These are phyloP conservation scores for Isichthys henryi DNA, from an alignment of 2,113 vertebrate genomes.

Conservation along the genomic window DNA sequence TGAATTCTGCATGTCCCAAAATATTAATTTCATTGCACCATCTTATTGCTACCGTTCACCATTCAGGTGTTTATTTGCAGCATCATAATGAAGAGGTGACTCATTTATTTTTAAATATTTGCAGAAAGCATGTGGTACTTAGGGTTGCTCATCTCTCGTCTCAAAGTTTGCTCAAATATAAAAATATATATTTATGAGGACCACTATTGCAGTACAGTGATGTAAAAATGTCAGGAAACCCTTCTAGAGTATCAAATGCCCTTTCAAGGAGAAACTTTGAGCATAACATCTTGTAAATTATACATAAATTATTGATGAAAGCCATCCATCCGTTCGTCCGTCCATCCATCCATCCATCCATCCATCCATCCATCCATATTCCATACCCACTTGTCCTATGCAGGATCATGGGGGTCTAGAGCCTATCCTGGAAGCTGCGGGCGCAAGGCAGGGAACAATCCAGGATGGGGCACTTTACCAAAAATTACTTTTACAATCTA, in stretches of 20 bases:
- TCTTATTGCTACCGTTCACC: not conserved
- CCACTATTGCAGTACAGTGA: not conserved
- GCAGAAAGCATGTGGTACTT: not conserved
- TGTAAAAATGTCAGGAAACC: not conserved
- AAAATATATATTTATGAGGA: not conserved
- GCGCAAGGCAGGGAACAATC: not conserved
- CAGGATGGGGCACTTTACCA: not conserved
- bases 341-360: not conserved
- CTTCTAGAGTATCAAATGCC: not conserved
- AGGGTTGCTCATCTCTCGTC: not conserved
- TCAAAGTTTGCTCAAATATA: not conserved
- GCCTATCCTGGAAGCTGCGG: not conserved
- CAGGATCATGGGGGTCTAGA: not conserved
- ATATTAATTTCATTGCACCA: not conserved
- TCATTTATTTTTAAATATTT: not conserved
- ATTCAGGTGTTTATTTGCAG: not conserved
- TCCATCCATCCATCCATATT: not conserved
- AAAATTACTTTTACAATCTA: not conserved
- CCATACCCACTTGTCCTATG: not conserved
- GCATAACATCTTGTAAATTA: not conserved
- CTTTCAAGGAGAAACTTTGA: not conserved
- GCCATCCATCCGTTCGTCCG: too few relatives aligned
- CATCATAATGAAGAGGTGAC: not conserved
- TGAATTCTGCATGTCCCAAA: not conserved
- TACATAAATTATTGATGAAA: not conserved